A percentile compares a stretch with the other conserved stretches of the same genome.
Evolutionary conservation across 2,797 vertebrate genomes (phyloP).

Genomic region (Cichlasoma orientale): DNA sequence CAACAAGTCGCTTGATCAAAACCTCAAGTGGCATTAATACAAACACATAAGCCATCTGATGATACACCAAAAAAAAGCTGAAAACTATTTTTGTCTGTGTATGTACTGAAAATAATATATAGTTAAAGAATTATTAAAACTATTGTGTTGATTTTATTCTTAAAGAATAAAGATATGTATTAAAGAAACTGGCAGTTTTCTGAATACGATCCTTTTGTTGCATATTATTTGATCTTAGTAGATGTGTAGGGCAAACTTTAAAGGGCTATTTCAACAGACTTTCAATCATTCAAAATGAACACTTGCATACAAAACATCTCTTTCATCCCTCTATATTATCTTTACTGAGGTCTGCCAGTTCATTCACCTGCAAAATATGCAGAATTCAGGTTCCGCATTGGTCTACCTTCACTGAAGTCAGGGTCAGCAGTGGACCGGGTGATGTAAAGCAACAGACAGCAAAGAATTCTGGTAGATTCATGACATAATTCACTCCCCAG

Average conservation of each 20-base stretch:
- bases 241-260: neutral
- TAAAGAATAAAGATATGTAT: slow-evolving; percentile 85
- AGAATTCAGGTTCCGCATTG: neutral
- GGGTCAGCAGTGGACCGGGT: neutral
- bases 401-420: neutral
- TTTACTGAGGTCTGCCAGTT: neutral
- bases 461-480: neutral
- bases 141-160: slow-evolving; percentile 81
- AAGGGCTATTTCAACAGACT: neutral
- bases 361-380: neutral
- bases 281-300: neutral
- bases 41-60: slow-evolving; percentile 57
- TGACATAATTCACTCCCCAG: neutral
- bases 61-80: slow-evolving; percentile 65
- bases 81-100: slow-evolving; percentile 79
- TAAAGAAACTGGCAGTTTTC: slow-evolving; percentile 43
- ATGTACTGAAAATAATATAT: slow-evolving; percentile 82
- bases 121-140: slow-evolving; percentile 72
- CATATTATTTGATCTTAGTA: neutral
- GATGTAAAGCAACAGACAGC: neutral
- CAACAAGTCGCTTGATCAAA: slow-evolving; percentile 52
- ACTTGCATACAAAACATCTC: no score
- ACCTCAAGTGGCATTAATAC: slow-evolving; percentile 34
- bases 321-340: neutral
- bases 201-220: neutral